phyloP scores from a whole-genome alignment of 1,140 invertebrate genomes.

The Platyscapa corneri region DNA sequence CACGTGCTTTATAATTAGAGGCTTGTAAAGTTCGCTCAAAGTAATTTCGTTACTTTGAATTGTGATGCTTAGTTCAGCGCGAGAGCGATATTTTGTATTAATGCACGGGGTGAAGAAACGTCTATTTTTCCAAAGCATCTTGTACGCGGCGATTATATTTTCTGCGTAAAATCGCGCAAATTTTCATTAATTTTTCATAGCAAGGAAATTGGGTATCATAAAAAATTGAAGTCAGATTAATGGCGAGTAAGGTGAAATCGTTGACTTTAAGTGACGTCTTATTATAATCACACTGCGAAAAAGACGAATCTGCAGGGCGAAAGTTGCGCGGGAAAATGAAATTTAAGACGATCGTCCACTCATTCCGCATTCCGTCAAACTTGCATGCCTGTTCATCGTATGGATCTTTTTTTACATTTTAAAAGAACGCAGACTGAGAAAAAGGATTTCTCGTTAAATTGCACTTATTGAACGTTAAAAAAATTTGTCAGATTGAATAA shows the following conservation, averaged over 20 bases:
- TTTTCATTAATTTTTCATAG: conserved; percentile 11
- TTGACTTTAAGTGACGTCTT: conserved; percentile 18
- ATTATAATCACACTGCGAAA: conserved; percentile 15
- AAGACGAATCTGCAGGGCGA: conserved; percentile 25
- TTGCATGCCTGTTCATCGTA: not conserved
- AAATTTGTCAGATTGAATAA: conserved; percentile 20
- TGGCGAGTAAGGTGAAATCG: conserved; percentile 35
- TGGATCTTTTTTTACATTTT: not conserved
- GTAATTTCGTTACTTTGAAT: not conserved
- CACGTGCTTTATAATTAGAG: not conserved
- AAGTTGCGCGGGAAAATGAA: conserved; percentile 35
- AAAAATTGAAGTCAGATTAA: conserved; percentile 8
- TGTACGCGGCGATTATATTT: not conserved
- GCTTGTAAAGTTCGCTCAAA: not conserved
- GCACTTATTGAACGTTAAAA: not conserved
- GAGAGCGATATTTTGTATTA: not conserved
- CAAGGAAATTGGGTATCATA: not conserved
- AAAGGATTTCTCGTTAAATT: conserved; percentile 16
- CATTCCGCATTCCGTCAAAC: conserved; percentile 30
- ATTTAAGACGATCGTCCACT: conserved; percentile 25
- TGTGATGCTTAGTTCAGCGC: too few relatives aligned
- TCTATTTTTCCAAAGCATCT: not conserved
- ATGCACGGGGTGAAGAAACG: not conserved
- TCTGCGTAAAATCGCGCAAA: not conserved
- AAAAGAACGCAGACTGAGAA: not conserved